Conservation (phyloP, 2,797 vertebrate genomes). For the Taenioides sp. region DNA sequence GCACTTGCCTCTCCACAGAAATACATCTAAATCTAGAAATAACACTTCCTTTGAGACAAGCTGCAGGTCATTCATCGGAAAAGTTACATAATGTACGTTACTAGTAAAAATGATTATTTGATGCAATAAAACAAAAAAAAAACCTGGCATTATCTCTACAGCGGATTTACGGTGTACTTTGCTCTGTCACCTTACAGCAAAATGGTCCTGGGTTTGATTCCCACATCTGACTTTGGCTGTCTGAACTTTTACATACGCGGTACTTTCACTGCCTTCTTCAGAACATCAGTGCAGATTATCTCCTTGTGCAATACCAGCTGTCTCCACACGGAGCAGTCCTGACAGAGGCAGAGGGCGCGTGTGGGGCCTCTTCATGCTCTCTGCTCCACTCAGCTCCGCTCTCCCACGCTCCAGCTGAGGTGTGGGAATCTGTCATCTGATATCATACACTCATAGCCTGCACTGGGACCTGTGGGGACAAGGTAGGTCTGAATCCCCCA, state of each 20-base stretch:
- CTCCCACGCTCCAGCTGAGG: conserved; percentile 50
- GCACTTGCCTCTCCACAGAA: too few species aligned
- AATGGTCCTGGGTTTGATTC: background rate
- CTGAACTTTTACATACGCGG: background rate
- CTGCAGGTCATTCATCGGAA: too few species aligned
- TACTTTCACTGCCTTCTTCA: conserved; percentile 14
- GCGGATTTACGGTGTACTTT: background rate
- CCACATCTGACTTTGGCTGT: background rate
- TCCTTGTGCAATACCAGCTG: conserved; percentile 36
- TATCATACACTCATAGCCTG: conserved; percentile 52
- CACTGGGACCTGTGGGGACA: conserved; percentile 53
- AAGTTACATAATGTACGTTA: too few species aligned
- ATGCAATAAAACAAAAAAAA: background rate
- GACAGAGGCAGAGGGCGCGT: conserved; percentile 49
- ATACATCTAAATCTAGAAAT: too few species aligned
- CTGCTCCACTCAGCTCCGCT: conserved; percentile 14
- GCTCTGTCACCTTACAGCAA: background rate
- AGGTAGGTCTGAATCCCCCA: conserved; percentile 30
- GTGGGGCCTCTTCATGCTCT: conserved; percentile 31
- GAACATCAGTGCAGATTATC: conserved; percentile 36
- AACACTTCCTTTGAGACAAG: too few species aligned
- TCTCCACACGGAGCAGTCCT: conserved; percentile 34
- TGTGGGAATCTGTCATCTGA: conserved; percentile 69
- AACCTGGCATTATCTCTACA: background rate
- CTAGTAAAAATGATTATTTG: background rate